These are phyloP conservation scores for Enteromius anoplus DNA, from an alignment of 2,797 vertebrate genomes.

Conservation along the genomic window DNA sequence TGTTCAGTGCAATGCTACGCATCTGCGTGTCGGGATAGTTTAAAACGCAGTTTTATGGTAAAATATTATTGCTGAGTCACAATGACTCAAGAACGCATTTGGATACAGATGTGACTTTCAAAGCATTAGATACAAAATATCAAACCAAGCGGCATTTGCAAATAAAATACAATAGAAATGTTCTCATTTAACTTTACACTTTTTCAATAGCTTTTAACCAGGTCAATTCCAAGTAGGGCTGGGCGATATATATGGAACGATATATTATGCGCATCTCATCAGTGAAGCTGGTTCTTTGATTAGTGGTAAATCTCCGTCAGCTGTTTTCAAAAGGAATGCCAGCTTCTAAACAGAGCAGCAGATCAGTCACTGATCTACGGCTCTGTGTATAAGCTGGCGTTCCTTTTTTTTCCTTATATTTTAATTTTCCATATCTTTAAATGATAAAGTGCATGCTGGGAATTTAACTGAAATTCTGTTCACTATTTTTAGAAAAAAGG, in stretches of 20 bases:
- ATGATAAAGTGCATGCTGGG: not conserved
- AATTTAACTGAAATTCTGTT: too few species aligned
- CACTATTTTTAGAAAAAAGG: too few species aligned
- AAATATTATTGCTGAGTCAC: not conserved
- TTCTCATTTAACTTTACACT: not conserved
- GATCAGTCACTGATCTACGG: too few species aligned
- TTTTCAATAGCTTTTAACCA: not conserved
- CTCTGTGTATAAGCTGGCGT: too few species aligned
- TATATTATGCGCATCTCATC: too few species aligned
- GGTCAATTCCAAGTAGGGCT: not conserved
- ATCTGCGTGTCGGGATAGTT: not conserved
- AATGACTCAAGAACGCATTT: not conserved
- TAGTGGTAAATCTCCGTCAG: too few species aligned
- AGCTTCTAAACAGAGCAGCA: too few species aligned
- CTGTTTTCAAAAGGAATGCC: too few species aligned
- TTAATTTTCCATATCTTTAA: not conserved
- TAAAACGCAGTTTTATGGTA: not conserved
- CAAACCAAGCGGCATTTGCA: not conserved
- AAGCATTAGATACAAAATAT: not conserved
- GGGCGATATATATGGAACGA: too few species aligned
- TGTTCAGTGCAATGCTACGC: not conserved
- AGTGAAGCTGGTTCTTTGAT: too few species aligned
- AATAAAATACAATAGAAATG: not conserved
- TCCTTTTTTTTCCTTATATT: too few species aligned
- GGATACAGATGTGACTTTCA: not conserved